phyloP scores from a whole-genome alignment of 2,888 invertebrate species.

The Galeopsomyia nigrocyanea region DNA sequence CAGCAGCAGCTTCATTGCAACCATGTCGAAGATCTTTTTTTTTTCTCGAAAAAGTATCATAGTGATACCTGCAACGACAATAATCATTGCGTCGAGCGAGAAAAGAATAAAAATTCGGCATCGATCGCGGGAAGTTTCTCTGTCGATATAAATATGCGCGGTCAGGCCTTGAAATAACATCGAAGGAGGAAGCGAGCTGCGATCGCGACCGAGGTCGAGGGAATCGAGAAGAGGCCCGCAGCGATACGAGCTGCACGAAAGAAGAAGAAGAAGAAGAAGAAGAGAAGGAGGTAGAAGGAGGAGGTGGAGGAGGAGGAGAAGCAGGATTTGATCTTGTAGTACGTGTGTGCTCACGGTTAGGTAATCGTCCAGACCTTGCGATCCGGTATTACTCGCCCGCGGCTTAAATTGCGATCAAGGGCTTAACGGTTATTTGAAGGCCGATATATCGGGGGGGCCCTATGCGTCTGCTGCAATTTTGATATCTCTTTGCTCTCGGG shows the following conservation, averaged over 20 bases:
- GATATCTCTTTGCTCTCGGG: background rate
- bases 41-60: too few species aligned
- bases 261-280: constrained; percentile 16
- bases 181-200: too few species aligned
- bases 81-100: too few species aligned
- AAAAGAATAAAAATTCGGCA: too few species aligned
- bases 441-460: constrained; percentile 55
- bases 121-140: too few species aligned
- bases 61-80: too few species aligned
- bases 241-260: constrained; percentile 10
- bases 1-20: too few species aligned
- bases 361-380: constrained; percentile 61
- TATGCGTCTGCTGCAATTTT: constrained; percentile 20
- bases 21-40: too few species aligned
- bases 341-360: constrained; percentile 53
- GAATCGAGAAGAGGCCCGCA: background rate
- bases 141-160: too few species aligned
- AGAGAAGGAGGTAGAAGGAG: background rate
- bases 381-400: constrained; percentile 61
- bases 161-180: too few species aligned
- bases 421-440: constrained; percentile 67
- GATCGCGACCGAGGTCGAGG: too few species aligned
- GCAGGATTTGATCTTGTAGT: constrained; percentile 17
- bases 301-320: background rate
- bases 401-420: constrained; percentile 67